Percentiles rank a stretch among this genome's conserved stretches.
These are phyloP conservation scores for Synanthedon andrenaeformis DNA, from an alignment of 2,888 invertebrate genomes.

Conservation along the genomic window DNA sequence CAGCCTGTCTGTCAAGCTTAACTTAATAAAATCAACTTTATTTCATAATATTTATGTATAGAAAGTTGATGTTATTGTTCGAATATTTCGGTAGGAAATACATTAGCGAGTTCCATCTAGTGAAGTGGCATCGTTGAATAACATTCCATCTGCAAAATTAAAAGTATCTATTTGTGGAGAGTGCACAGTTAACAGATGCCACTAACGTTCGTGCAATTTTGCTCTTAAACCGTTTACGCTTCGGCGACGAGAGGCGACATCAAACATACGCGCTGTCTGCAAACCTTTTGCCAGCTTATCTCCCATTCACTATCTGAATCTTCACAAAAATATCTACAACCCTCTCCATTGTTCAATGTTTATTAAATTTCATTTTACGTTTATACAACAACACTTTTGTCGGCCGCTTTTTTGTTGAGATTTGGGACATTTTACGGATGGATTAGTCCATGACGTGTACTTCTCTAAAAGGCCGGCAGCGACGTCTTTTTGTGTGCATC, in stretches of 20 bases:
- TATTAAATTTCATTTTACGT: slow-evolving; percentile 71
- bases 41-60: not conserved
- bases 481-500: slow-evolving; percentile 56
- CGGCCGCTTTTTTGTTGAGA: slow-evolving; percentile 55
- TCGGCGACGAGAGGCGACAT: slow-evolving; percentile 63
- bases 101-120: not conserved
- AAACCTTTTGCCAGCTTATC: slow-evolving; percentile 69
- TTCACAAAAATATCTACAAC: slow-evolving; percentile 56
- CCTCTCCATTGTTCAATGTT: slow-evolving; percentile 57
- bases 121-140: slow-evolving; percentile 18
- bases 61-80: not conserved
- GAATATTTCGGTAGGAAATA: not conserved
- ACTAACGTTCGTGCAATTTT: slow-evolving; percentile 59
- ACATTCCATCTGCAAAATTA: slow-evolving; percentile 65
- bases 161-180: slow-evolving; percentile 57
- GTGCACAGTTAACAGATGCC: slow-evolving; percentile 63
- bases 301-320: slow-evolving; percentile 62
- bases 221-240: slow-evolving; percentile 64
- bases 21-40: too few species aligned
- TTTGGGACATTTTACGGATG: slow-evolving; percentile 70
- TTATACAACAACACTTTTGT: slow-evolving; percentile 70
- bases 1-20: too few species aligned
- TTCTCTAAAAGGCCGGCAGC: slow-evolving; percentile 44
- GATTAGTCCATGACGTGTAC: slow-evolving; percentile 57
- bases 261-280: slow-evolving; percentile 61